Evolutionary conservation across 2,113 vertebrate genomes (phyloP).

Genomic region (Corythornis cristatus): DNA sequence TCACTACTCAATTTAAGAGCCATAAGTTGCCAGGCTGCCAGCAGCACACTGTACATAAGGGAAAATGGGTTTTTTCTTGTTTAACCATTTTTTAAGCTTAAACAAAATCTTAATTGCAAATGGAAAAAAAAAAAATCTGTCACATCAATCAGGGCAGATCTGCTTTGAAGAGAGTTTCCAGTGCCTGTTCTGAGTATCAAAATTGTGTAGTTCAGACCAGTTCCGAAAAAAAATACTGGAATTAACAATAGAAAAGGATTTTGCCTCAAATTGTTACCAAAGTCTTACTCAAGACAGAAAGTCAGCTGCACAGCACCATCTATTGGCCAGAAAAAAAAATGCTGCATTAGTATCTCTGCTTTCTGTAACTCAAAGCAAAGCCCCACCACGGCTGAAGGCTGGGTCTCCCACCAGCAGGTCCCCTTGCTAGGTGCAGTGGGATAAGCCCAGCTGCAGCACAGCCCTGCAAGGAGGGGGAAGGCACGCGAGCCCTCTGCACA

Average conservation of each 20-base stretch:
- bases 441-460: accelerated
- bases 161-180: background rate
- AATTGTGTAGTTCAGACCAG: background rate
- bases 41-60: background rate
- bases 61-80: background rate
- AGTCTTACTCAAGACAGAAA: background rate
- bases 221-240: background rate
- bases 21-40: background rate
- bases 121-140: constrained; percentile 2
- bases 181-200: background rate
- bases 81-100: background rate
- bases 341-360: accelerated
- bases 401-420: accelerated
- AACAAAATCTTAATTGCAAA: constrained; percentile 37
- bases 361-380: background rate
- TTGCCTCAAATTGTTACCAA: background rate
- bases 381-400: accelerated
- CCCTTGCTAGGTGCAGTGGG: accelerated
- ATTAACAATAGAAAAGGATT: background rate
- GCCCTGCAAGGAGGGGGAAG: background rate
- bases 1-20: background rate
- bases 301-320: constrained; percentile 50
- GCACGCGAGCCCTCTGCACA: accelerated
- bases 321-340: background rate
- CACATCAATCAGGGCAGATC: background rate